Base-by-base conservation (phyloP, 2,888 invertebrate genomes). In the Clitarchus hookeri region DNA sequence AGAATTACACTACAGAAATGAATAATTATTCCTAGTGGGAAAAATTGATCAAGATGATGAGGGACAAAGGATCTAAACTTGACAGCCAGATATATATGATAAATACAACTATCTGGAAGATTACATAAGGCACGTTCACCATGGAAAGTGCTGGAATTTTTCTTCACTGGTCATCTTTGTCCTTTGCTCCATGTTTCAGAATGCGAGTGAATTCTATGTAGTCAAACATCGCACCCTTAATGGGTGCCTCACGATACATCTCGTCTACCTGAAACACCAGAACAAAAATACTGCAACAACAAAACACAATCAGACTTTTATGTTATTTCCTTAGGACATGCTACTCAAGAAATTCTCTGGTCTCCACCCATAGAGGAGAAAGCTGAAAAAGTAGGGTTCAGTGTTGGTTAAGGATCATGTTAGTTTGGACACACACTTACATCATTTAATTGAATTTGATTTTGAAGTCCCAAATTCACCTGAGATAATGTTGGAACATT, bases 171-270 rank as follows among this genome's bases (percentile, higher is more conserved):
- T 99, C 98, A 92, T 99, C 98, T 92, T 98, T 98, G 89, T 99
- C 99, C 92, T 99, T 99, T 90, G 99, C 99, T 84, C 99, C 99
- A 90, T 99, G 99, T 91, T 99, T 99, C 89, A 99, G 94, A 91
- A 99, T 99, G 90, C 99, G 96, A 65, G 99, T 99, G 91, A 99
- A 99, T 93, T 99, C 99, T 85, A 98, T 95, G 91, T 99, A 99
- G 92, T 99, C 98, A 91, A 99, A 99, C 91, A 98, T 94, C 0
- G 97, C 96, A 84, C 95, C 96, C 90, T 98, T 97, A 90, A 99
- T 99, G 6, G 99, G 99, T 54, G 99, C 99, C 92, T 99, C 99
- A 9, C 99, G 94, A 90, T 98, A 97, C 97, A 99, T 98, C 92
- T 99, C 99, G 91, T 99, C 99, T 0, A 99, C 94, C 94, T 94